Evolutionary conservation across 2,888 invertebrate genomes (phyloP), one percentile per base, ranked within the genome.

Genomic region (Pharmacophagus antenor): DNA sequence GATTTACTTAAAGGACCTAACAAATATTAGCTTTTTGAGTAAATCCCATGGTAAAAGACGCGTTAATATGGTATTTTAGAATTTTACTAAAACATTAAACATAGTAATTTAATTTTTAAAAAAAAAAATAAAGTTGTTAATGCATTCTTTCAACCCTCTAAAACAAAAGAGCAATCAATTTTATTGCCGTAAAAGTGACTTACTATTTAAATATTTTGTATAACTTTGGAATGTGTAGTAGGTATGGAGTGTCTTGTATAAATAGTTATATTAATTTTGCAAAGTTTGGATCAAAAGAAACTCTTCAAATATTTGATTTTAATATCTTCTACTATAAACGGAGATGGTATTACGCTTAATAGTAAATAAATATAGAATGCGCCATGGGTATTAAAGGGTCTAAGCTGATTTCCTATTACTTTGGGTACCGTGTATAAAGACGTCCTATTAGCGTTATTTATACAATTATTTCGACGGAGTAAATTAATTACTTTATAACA

Each of bases 1-100:
- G 56, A 56, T 61, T 56, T 61, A 22, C 61, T 47, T 61, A 52
- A 56, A 51, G 48, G 47, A 41, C 27, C 25, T 37, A 56, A 61
- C 21, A 56, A 61, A 61, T 41, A 47, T 52, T 56, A 52, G 48
- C 46, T 46, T 56, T 60, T 59, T 51, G 46, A 47, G 37, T 51
- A 50, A 60, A 60, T 60, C 51, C 27, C 46, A 46, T 46, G 54
- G 46, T 54, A 54, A 22, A 46, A 20, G 31, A 20, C 46, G 46
- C 8, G 27, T 27, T 21, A 44, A 25, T 46, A 21, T 10, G 31
- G n/a, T 46, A 23, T 44, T 17, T 25, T 7, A 2, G 21, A 54
- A 31, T 27, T 46, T 27, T 17, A 21, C 20, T 21, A 25, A 44
- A 6, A 37, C 37, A 37, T n/a, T 37, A 37, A 37, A 37, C n/a